Evolutionary conservation across 2,797 vertebrate species (phyloP), one percentile per base, ranked within the genome.

Genomic region (Salmo trutta): DNA sequence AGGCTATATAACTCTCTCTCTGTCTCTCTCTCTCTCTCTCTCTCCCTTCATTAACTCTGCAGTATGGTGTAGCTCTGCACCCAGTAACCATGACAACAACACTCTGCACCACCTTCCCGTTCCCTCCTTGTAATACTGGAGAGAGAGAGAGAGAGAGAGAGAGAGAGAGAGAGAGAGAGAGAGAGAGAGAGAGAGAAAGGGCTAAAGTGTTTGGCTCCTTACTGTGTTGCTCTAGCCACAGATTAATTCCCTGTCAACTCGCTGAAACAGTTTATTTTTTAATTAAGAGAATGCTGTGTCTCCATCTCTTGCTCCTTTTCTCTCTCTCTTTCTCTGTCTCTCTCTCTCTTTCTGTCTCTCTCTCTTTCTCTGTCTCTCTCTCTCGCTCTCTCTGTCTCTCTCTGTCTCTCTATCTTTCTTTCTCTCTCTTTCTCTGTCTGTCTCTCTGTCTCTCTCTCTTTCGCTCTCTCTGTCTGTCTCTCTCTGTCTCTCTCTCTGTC

Each of bases 201-300:
- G 69, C 41, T 27, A 10, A 54, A 74, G 31, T 69, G 65, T 59
- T 65, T 75, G 70, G 68, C 66, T 81, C 84, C 72, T 89, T 82
- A 79, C 79, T 86, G 81, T 87, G 88, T 89, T 91, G 64, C 91
- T 89, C 89, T 80, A 88, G 69, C 87, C 88, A 87, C 86, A 91
- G 88, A 93, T 94, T 90, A 91, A 93, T 93, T 91, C 89, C 83
- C 90, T 91, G 90, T 94, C 93, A 91, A 85, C 88, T 89, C 56
- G 82, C 84, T 88, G 85, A 90, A 89, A 91, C 90, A 93, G 86
- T 94, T 92, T 90, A 88, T 86, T 86, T 93, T 94, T 93, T 93
- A 92, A 93, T 94, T 93, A 93, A 90, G 88, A 90, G n/a, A 79
- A 82, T 81, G 87, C 86, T 87, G 88, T 83, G 85, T 90, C 87